phyloP scores from a whole-genome alignment of 2,888 invertebrate species.

The Andrena bucephala region DNA sequence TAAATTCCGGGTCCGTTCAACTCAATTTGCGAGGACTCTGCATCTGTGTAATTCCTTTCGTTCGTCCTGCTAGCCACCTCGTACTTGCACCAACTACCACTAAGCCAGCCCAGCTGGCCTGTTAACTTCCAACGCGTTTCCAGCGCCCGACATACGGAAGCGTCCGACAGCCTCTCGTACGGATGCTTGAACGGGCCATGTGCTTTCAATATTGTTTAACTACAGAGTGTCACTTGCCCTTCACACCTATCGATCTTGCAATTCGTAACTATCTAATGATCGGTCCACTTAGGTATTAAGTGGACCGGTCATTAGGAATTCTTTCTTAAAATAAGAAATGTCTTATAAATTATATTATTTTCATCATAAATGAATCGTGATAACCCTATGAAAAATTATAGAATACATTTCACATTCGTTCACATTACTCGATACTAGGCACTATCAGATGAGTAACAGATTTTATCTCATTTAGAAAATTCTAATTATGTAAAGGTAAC shows the following conservation, averaged over 20 bases:
- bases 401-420: too few relatives aligned
- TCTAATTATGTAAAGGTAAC: too few relatives aligned
- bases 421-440: too few relatives aligned
- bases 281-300: constrained; percentile 1
- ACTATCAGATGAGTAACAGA: too few relatives aligned
- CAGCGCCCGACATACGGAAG: constrained; percentile 53
- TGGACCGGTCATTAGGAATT: background rate
- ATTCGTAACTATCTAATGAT: constrained; percentile 25
- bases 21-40: constrained; percentile 82
- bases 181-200: constrained; percentile 59
- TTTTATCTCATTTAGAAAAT: too few relatives aligned
- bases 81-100: constrained; percentile 45
- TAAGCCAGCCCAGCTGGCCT: constrained; percentile 46
- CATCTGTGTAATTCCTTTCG: constrained; percentile 79
- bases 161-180: constrained; percentile 34
- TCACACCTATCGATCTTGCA: constrained; percentile 5
- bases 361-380: background rate
- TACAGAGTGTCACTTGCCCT: constrained; percentile 33
- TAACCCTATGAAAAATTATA: too few relatives aligned
- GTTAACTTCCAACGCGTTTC: constrained; percentile 62
- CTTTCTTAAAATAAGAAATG: background rate
- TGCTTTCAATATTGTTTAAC: constrained; percentile 51
- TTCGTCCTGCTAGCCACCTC: constrained; percentile 46
- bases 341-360: background rate
- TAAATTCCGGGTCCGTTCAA: constrained; percentile 81